phyloP scores from a whole-genome alignment of 1,140 invertebrate species.

The Leptopilina clavipes region DNA sequence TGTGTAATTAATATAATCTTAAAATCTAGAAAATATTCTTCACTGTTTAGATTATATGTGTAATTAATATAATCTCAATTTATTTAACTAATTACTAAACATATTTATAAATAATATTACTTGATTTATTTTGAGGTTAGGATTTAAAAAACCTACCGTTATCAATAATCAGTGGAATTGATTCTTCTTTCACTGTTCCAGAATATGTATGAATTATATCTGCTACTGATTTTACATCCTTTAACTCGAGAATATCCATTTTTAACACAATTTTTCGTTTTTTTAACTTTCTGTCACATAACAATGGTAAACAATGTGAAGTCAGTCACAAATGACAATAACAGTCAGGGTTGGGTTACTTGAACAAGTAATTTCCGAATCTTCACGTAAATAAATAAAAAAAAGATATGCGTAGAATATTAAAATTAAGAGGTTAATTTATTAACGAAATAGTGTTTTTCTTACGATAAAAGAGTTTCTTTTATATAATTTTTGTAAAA shows the following conservation, averaged over 20 bases:
- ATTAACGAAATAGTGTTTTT: too few relatives aligned
- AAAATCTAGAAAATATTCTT: neutral
- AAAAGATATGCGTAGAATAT: too few relatives aligned
- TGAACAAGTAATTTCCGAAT: neutral
- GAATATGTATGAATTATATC: constrained; percentile 84
- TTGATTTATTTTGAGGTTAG: constrained; percentile 30
- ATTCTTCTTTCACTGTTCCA: constrained; percentile 75
- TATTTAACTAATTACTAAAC: neutral
- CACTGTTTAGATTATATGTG: too few relatives aligned
- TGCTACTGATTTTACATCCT: constrained; percentile 83
- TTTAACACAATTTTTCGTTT: constrained; percentile 24
- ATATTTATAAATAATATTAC: constrained; percentile 30
- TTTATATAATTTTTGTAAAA: too few relatives aligned
- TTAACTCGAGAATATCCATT: constrained; percentile 79
- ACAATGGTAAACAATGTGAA: constrained; percentile 6
- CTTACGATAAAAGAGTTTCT: too few relatives aligned
- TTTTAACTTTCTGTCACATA: neutral
- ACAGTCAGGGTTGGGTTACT: neutral
- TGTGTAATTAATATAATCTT: neutral
- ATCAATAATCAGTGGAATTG: constrained; percentile 86
- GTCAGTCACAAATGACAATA: neutral
- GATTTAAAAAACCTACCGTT: constrained; percentile 81
- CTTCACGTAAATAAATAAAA: neutral
- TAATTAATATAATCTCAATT: neutral
- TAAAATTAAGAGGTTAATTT: too few relatives aligned